Evolutionary conservation across 2,888 invertebrate species (phyloP).

Genomic region (Scaptomyza caliginosa): DNA sequence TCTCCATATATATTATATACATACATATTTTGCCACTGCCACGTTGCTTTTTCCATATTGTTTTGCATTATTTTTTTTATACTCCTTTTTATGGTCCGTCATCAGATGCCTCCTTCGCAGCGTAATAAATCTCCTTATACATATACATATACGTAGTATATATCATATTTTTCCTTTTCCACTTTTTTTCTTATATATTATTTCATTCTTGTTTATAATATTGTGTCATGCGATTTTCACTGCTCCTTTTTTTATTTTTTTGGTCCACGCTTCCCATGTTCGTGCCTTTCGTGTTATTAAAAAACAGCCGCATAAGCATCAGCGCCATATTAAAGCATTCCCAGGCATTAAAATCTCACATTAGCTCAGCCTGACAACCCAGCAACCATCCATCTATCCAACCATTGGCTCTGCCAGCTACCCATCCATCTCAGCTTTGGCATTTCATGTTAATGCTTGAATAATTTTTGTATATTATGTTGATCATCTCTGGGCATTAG

Average conservation of each 20-base stretch:
- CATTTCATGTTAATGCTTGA: slow-evolving; percentile 74
- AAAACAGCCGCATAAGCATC: slow-evolving; percentile 53
- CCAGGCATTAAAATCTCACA: slow-evolving; percentile 76
- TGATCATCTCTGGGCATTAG: slow-evolving; percentile 60
- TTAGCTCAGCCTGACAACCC: slow-evolving; percentile 61
- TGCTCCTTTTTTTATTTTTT: slow-evolving; percentile 37
- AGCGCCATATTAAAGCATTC: slow-evolving; percentile 75
- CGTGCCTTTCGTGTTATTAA: slow-evolving; percentile 70
- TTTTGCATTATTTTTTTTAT: slow-evolving; percentile 55
- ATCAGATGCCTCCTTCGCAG: slow-evolving; percentile 64
- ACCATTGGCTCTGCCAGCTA: slow-evolving; percentile 22
- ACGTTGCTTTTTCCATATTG: slow-evolving; percentile 52
- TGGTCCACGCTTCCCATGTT: slow-evolving; percentile 34
- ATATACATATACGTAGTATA: slow-evolving; percentile 25
- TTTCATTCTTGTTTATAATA: slow-evolving; percentile 78
- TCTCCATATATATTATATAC: slow-evolving; percentile 42
- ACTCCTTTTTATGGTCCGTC: slow-evolving; percentile 72
- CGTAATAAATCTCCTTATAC: slow-evolving; percentile 76
- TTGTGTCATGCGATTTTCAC: slow-evolving; percentile 76
- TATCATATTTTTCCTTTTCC: slow-evolving; percentile 36
- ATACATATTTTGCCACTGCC: slow-evolving; percentile 40
- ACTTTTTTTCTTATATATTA: too few species aligned
- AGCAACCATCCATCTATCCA: slow-evolving; percentile 38
- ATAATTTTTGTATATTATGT: slow-evolving; percentile 67
- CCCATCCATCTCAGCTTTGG: slow-evolving; percentile 72